Base-by-base conservation (phyloP, 2,113 vertebrate species). In the Mastomys natalensis region DNA sequence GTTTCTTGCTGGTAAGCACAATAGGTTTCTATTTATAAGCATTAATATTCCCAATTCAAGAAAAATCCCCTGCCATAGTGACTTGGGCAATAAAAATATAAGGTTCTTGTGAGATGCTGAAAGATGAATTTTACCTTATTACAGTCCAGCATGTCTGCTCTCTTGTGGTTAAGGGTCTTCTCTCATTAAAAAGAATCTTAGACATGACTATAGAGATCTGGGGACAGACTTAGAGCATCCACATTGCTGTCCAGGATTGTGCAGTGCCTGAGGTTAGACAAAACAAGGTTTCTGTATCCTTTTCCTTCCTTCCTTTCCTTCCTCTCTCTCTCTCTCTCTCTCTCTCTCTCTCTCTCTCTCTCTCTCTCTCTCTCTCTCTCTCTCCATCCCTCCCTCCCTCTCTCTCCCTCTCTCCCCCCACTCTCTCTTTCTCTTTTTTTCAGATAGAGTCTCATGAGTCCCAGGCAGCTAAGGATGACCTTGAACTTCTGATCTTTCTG, bases 111-210 rank as follows among this genome's bases (percentile, higher is more conserved):
- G 70, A 22, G 24, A 37, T 51, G 43, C 0, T 29, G 13, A 53
- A 87, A 90, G n/a, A 45, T 85, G n/a, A 87, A 68, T 94, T 94
- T 94, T 86, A 73, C 31, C 90, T 93, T 34, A 45, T 60, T 34
- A 16, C 40, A 43, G 87, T 68, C 81, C 77, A 40, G 86, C 93
- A 77, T 72, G 34, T 85, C 70, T 72, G 29, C 13, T 51, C 43
- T 53, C 34, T 70, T 89, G 51, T 11, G 29, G 13, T 19, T 66
- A 72, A 91, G 34, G 26, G 1, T 3, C 0, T 5, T 7, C 53
- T 53, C n/a, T 12, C 37, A 37, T 12, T 48, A 5, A 62, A 29
- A 60, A 55, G 22, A 60, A 62, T 62, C 22, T 66, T 93, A 51
- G 43, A 34, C 24, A 53, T 55, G 37, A 81, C 84, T 68, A 87